These are phyloP conservation scores for Desmodus rotundus DNA, from an alignment of 2,113 vertebrate species.

Conservation along the genomic window DNA sequence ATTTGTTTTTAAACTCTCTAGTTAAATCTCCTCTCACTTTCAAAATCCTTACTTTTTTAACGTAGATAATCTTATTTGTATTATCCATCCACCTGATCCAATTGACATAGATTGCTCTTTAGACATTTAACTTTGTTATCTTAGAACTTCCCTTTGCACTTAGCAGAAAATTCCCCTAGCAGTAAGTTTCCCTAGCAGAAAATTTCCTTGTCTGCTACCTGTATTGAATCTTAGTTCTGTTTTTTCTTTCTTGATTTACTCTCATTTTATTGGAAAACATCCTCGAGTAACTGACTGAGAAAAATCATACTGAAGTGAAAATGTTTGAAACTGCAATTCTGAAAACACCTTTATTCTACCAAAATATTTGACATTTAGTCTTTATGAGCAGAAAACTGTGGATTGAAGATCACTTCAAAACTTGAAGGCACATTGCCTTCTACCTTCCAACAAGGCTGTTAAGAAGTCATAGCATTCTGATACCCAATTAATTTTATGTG, in stretches of 20 bases:
- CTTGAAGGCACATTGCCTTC: neutral
- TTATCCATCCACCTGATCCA: neutral
- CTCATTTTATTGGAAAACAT: neutral
- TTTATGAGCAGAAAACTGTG: neutral
- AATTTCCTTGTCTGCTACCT: neutral
- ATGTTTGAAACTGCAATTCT: neutral
- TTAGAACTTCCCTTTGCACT: neutral
- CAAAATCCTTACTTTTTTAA: neutral
- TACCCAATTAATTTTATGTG: neutral
- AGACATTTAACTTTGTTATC: neutral
- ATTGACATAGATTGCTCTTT: neutral
- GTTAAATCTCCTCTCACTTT: neutral
- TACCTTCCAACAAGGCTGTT: neutral
- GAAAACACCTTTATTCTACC: neutral
- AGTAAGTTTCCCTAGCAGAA: no score
- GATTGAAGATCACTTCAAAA: neutral
- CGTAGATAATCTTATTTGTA: neutral
- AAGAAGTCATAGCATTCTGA: neutral
- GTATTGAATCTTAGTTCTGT: neutral
- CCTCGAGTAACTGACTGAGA: neutral
- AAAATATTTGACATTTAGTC: neutral
- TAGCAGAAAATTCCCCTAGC: no score
- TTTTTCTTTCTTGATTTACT: neutral
- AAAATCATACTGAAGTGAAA: neutral
- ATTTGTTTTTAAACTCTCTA: neutral